A percentile compares a stretch with the other conserved stretches of the same genome.
Evolutionary conservation across 2,888 invertebrate species (phyloP).

Genomic region (Amitus sp.): DNA sequence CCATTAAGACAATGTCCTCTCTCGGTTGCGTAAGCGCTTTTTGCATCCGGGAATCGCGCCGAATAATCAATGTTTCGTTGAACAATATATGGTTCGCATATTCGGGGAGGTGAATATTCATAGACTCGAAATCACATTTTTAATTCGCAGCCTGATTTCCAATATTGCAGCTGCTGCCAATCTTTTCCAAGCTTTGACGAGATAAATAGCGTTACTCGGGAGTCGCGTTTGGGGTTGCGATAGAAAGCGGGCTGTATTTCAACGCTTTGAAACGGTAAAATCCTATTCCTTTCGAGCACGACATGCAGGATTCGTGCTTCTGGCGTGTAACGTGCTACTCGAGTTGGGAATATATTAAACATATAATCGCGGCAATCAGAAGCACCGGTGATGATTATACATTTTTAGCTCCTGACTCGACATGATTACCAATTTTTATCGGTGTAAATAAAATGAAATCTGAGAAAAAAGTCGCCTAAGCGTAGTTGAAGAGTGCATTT

Average conservation of each 20-base stretch:
- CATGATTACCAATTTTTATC: conserved; percentile 5
- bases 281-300: conserved; percentile 38
- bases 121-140: too few relatives aligned
- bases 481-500: too few relatives aligned
- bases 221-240: conserved; percentile 15
- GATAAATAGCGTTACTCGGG: conserved; percentile 7
- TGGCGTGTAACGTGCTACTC: conserved; percentile 37
- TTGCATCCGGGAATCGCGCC: conserved; percentile 26
- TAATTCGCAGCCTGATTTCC: conserved; percentile 21
- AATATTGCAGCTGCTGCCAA: background rate
- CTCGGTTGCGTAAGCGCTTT: conserved; percentile 7
- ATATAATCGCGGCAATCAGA: conserved; percentile 35
- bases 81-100: too few relatives aligned
- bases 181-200: conserved; percentile 4
- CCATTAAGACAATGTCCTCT: background rate
- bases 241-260: conserved; percentile 35
- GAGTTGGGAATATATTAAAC: conserved; percentile 37
- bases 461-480: background rate
- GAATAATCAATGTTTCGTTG: too few relatives aligned
- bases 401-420: conserved; percentile 24
- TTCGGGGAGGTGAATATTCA: too few relatives aligned
- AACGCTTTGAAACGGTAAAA: conserved; percentile 31
- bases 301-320: conserved; percentile 37
- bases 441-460: background rate
- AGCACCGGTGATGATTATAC: conserved; percentile 33